Conservation (phyloP, 2,113 vertebrate species). For the Burhinus oedicnemus region DNA sequence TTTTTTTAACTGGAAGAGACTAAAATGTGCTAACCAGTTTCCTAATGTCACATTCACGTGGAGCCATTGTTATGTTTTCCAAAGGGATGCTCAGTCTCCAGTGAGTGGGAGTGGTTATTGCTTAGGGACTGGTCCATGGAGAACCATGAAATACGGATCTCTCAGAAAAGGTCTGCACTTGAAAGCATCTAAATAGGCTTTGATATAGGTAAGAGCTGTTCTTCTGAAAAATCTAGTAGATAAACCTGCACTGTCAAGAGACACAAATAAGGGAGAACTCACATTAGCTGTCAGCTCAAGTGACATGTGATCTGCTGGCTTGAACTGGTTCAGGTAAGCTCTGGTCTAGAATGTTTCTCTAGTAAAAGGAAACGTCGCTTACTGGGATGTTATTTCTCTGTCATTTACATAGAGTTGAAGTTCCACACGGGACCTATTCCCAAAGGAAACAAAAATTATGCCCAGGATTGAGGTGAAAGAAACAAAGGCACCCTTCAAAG, state of each 20-base stretch:
- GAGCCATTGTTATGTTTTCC: background rate
- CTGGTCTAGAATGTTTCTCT: background rate
- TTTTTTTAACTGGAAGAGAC: background rate
- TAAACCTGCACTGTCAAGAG: background rate
- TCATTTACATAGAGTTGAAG: background rate
- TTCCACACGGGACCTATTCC: background rate
- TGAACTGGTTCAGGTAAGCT: background rate
- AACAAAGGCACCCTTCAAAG: background rate
- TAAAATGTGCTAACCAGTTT: background rate
- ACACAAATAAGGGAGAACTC: background rate
- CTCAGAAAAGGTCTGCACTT: background rate
- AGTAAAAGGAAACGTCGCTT: background rate
- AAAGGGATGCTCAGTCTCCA: background rate
- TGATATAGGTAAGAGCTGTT: background rate
- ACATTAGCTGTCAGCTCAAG: background rate
- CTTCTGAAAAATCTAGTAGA: background rate
- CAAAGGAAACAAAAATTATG: background rate
- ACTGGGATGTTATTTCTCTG: background rate
- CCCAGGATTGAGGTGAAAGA: background rate
- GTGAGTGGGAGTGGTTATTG: background rate
- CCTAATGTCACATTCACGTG: accelerated
- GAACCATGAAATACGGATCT: background rate
- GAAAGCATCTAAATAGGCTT: background rate
- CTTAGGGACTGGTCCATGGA: background rate
- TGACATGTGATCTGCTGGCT: accelerated